Percentiles rank a stretch among this genome's conserved stretches.
Evolutionary conservation across 2,113 vertebrate genomes (phyloP).

Genomic region (Zosterops borbonicus): DNA sequence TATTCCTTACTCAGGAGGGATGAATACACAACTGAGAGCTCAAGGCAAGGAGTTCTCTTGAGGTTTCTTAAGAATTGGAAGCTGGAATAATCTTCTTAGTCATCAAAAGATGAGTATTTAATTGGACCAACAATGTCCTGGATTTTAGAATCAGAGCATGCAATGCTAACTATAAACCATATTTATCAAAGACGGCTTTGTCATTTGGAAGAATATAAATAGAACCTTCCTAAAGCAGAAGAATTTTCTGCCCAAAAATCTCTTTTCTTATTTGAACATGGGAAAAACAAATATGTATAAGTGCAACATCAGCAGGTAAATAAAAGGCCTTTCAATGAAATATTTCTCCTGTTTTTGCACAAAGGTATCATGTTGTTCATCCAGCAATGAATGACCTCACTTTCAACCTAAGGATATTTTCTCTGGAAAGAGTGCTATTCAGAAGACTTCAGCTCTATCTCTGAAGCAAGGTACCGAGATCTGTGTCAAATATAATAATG

Average conservation of each 20-base stretch:
- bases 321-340: neutral
- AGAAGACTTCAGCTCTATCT: neutral
- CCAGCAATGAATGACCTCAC: neutral
- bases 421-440: neutral
- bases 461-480: neutral
- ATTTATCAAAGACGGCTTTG: neutral
- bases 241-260: neutral
- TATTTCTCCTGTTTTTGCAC: neutral
- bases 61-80: neutral
- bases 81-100: neutral
- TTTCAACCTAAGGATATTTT: neutral
- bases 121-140: neutral
- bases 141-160: neutral
- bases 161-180: neutral
- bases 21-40: neutral
- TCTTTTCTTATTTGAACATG: neutral
- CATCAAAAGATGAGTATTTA: neutral
- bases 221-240: neutral
- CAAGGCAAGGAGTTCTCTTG: neutral
- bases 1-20: neutral
- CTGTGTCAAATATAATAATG: neutral
- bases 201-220: neutral
- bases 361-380: neutral
- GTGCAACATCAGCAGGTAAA: neutral
- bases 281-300: neutral